Evolutionary conservation across 2,888 invertebrate genomes (phyloP), one percentile per base, ranked within the genome.

Genomic region (Hydroisotoma schaefferi): DNA sequence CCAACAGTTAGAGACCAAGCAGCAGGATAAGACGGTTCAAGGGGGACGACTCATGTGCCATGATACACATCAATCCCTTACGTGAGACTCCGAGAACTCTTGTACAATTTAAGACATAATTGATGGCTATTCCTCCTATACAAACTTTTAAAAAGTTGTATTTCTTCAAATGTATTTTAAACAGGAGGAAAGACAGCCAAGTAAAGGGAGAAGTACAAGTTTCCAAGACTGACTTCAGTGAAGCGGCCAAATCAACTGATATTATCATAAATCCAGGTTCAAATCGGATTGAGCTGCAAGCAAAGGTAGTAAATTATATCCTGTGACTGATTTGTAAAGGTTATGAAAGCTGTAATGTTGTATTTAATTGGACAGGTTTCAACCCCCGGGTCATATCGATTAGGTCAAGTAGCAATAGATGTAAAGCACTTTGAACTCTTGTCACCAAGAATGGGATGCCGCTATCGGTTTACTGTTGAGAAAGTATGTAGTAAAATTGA

Each of bases 11-110:
- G 87, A 88, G 74, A 87, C 86, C 75, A 88, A 90, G 75, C 15
- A 8, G 15, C 88, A 92, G 76, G 90, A 93, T 75, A 87, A 85
- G 74, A 85, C 85, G 26, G 77, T 93, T 5, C 85, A 85, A 52
- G 84, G 85, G 68, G 88, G 87, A 0, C 85, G 85, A 2, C 85
- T 91, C 2, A 84, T 86, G 27, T 87, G 87, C 71, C 83, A 83
- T 65, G 84, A 83, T 72, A 81, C 81, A 10, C 76, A 78, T 55
- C 75, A 75, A 61, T 75, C 76, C 61, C 74, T 79, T 12, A 74
- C 75, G 76, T 76, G 57, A 61, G 57, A n/a, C n/a, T n/a, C n/a
- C n/a, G n/a, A n/a, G n/a, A n/a, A n/a, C 33, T 33, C 15, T 33
- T 33, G 6, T 15, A 33, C n/a, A n/a, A n/a, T n/a, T n/a, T n/a